These are phyloP conservation scores for Lordiphosa mommai DNA, from an alignment of 1,140 invertebrate species.

Conservation along the genomic window DNA sequence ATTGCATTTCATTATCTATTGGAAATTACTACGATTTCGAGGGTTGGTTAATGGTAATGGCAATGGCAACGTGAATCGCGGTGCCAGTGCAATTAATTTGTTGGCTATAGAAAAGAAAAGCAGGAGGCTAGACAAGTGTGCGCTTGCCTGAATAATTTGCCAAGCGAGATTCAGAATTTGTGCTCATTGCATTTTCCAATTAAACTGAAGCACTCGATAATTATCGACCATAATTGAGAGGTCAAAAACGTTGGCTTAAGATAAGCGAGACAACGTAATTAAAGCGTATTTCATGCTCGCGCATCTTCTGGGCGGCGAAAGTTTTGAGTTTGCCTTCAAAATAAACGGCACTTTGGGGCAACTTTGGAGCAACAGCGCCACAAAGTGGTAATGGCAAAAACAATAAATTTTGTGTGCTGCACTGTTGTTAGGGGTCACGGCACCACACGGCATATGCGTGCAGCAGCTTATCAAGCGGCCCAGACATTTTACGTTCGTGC, in stretches of 20 bases:
- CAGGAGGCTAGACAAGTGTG: conserved; percentile 9
- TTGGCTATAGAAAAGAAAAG: conserved; percentile 26
- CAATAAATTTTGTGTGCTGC: conserved; percentile 55
- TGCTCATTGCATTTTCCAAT: conserved; percentile 32
- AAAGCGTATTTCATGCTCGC: conserved; percentile 8
- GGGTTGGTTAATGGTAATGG: conserved; percentile 25
- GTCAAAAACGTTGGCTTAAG: background rate
- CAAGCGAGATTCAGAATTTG: background rate
- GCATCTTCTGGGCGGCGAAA: background rate
- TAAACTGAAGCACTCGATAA: conserved; percentile 32
- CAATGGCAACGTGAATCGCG: conserved; percentile 36
- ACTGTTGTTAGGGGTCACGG: conserved; percentile 39
- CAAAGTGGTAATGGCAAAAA: conserved; percentile 48
- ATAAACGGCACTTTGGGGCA: conserved; percentile 48
- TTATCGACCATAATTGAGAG: conserved; percentile 2
- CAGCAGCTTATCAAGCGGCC: conserved; percentile 40
- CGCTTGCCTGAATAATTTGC: conserved; percentile 20
- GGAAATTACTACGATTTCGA: conserved; percentile 52
- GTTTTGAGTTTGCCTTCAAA: conserved; percentile 38
- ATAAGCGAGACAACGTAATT: conserved; percentile 4
- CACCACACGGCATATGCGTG: conserved; percentile 39
- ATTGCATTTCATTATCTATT: conserved; percentile 73
- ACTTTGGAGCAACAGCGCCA: conserved; percentile 15
- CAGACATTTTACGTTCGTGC: conserved; percentile 8
- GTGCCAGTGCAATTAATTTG: conserved; percentile 57